Conservation (phyloP, 2,113 vertebrate genomes). For the Chlamydotis undulata region DNA sequence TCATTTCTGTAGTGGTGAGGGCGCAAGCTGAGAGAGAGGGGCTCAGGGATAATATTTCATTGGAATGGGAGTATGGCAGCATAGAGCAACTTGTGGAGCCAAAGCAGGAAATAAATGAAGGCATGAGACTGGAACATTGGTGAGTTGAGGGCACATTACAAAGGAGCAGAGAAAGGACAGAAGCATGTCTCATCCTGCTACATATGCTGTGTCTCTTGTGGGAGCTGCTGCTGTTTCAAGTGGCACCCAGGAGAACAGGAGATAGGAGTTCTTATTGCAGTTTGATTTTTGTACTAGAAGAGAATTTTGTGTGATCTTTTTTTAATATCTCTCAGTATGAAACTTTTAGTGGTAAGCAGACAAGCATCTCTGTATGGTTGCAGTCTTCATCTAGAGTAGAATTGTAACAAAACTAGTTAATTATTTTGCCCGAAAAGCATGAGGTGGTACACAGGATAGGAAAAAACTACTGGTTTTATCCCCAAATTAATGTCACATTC, state of each 20-base stretch:
- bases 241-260: background rate
- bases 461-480: background rate
- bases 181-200: background rate
- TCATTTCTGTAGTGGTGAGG: background rate
- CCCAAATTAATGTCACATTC: background rate
- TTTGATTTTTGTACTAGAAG: background rate
- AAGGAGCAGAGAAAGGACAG: background rate
- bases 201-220: background rate
- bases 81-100: background rate
- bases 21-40: background rate
- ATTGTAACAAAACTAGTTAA: background rate
- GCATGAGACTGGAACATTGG: background rate
- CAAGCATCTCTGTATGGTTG: background rate
- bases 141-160: background rate
- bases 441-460: background rate
- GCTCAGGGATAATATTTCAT: fast-evolving
- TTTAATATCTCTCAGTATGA: background rate
- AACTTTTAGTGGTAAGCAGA: background rate
- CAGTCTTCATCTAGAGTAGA: background rate
- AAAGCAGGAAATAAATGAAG: background rate
- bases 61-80: background rate
- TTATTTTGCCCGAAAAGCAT: background rate
- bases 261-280: background rate
- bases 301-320: background rate
- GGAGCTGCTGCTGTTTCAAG: background rate